Evolutionary conservation across 2,113 vertebrate genomes (phyloP).

Genomic region (Epinephelus lanceolatus): DNA sequence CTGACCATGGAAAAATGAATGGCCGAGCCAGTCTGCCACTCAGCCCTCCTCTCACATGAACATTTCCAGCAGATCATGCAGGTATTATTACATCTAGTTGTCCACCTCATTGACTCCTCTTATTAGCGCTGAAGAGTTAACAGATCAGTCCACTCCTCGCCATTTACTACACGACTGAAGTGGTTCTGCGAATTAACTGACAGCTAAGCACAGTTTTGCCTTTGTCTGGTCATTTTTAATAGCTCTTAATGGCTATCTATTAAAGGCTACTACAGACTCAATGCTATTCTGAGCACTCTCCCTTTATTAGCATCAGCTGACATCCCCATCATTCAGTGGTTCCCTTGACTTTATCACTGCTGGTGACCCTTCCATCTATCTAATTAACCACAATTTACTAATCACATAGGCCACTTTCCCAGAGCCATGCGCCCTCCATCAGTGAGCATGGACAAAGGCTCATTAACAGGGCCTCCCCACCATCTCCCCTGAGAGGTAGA

Average conservation of each 20-base stretch:
- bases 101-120: slow-evolving; percentile 57
- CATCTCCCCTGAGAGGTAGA: slow-evolving; percentile 50
- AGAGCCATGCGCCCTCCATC: slow-evolving; percentile 76
- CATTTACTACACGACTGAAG: slow-evolving; percentile 33
- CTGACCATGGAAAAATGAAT: neutral
- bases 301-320: slow-evolving; percentile 63
- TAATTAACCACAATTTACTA: slow-evolving; percentile 89
- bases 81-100: slow-evolving; percentile 46
- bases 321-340: slow-evolving; percentile 75
- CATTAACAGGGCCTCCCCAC: slow-evolving; percentile 60
- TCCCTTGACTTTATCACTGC: slow-evolving; percentile 85
- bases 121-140: slow-evolving; percentile 32
- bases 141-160: slow-evolving; percentile 39
- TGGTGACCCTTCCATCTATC: slow-evolving; percentile 88
- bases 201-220: slow-evolving; percentile 53
- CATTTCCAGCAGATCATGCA: slow-evolving; percentile 43
- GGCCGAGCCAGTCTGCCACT: neutral
- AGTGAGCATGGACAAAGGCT: slow-evolving; percentile 77
- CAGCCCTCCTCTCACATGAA: slow-evolving; percentile 38
- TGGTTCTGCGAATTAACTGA: slow-evolving; percentile 42
- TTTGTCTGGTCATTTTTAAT: slow-evolving; percentile 75
- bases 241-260: slow-evolving; percentile 72
- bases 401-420: slow-evolving; percentile 81
- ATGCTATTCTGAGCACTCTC: slow-evolving; percentile 62
- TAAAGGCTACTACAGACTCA: slow-evolving; percentile 57